Percentiles rank a stretch among this genome's conserved stretches.
phyloP scores from a whole-genome alignment of 2,888 invertebrate genomes.

The Bellardia pandia region DNA sequence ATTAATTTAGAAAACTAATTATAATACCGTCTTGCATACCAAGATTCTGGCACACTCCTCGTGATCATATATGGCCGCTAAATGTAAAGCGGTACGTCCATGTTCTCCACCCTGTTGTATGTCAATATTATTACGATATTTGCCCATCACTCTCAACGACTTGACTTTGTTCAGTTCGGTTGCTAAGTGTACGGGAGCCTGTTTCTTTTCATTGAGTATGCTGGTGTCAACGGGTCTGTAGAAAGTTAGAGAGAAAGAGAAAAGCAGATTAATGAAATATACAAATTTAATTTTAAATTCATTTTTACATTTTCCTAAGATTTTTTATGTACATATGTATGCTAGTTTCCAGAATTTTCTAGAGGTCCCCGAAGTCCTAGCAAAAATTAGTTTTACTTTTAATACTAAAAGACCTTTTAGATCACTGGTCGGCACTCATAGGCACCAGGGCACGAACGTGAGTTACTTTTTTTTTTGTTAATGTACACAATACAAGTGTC shows the following conservation, averaged over 20 bases:
- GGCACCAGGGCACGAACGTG: no score
- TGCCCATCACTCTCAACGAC: slow-evolving; percentile 88
- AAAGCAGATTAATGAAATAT: not conserved
- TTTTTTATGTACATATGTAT: no score
- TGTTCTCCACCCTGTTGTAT: slow-evolving; percentile 90
- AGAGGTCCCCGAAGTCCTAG: no score
- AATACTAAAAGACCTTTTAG: no score
- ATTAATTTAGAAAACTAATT: slow-evolving; percentile 71
- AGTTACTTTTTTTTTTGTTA: no score
- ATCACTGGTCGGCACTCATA: no score
- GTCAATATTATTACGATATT: slow-evolving; percentile 88
- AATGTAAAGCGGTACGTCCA: slow-evolving; percentile 92
- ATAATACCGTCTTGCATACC: slow-evolving; percentile 85
- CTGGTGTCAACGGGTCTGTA: slow-evolving; percentile 88
- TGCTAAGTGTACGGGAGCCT: slow-evolving; percentile 92
- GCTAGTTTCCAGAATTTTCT: no score
- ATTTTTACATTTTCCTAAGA: no score
- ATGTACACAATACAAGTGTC: no score
- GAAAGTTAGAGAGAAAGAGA: not conserved
- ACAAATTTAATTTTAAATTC: no score
- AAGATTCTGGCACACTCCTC: slow-evolving; percentile 92
- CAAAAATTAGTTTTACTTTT: no score
- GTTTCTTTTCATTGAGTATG: slow-evolving; percentile 90
- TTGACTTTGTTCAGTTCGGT: slow-evolving; percentile 90
- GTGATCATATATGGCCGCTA: slow-evolving; percentile 93